phyloP scores from a whole-genome alignment of 2,888 invertebrate genomes.

The Diadegma fenestrale region DNA sequence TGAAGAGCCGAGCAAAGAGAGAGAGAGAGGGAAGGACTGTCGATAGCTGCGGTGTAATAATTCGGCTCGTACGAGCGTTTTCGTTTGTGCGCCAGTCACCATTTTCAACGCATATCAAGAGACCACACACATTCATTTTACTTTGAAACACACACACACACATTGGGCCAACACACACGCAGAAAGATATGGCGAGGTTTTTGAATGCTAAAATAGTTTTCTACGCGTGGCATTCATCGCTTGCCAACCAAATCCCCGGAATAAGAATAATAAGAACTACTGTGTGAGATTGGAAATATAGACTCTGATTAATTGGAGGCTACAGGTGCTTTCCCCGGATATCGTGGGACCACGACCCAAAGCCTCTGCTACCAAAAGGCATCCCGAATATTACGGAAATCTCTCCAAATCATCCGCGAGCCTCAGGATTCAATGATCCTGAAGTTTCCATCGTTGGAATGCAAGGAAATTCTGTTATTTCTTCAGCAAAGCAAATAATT shows the following conservation, averaged over 20 bases:
- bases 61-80: conserved; percentile 49
- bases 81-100: conserved; percentile 21
- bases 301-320: conserved; percentile 56
- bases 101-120: conserved; percentile 9
- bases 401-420: not conserved
- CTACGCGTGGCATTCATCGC: conserved; percentile 78
- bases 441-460: too few relatives aligned
- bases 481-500: too few relatives aligned
- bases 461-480: too few relatives aligned
- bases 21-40: conserved; percentile 52
- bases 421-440: not conserved
- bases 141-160: not conserved
- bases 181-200: conserved; percentile 77
- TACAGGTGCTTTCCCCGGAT: conserved; percentile 61
- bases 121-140: conserved; percentile 6
- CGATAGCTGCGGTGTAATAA: conserved; percentile 58
- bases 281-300: conserved; percentile 44
- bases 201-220: conserved; percentile 79
- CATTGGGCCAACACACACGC: not conserved
- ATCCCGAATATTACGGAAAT: not conserved
- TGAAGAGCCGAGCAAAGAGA: conserved; percentile 2
- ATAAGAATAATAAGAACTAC: conserved; percentile 55
- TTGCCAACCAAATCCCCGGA: conserved; percentile 77
- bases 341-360: conserved; percentile 19
- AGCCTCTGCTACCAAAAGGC: not conserved